A percentile compares a stretch with the other conserved stretches of the same genome.
These are phyloP conservation scores for Pammene fasciana DNA, from an alignment of 2,888 invertebrate genomes.

Conservation along the genomic window DNA sequence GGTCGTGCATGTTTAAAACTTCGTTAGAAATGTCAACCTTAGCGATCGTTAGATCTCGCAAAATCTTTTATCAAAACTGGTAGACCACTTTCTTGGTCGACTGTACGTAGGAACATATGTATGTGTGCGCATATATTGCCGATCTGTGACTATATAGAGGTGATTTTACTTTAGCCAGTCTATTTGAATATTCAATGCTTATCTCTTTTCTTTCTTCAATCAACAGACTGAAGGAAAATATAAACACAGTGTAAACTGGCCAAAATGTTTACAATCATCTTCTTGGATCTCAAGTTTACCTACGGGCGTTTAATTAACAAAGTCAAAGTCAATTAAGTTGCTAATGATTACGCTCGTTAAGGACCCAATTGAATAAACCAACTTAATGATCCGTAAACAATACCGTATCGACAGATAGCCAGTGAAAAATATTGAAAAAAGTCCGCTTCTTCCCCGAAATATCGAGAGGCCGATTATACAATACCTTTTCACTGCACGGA, in stretches of 20 bases:
- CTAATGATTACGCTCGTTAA: slow-evolving; percentile 31
- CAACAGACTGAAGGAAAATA: neutral
- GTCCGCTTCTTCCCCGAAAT: neutral
- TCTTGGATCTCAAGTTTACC: neutral
- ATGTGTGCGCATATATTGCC: too few species aligned
- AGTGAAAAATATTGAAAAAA: slow-evolving; percentile 9
- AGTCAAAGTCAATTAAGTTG: slow-evolving; percentile 15
- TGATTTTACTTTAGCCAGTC: too few species aligned
- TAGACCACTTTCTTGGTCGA: too few species aligned
- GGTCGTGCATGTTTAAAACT: too few species aligned
- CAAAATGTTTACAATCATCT: neutral
- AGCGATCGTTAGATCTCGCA: too few species aligned
- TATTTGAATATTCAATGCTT: too few species aligned
- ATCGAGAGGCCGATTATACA: neutral
- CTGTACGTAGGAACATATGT: too few species aligned
- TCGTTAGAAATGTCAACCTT: too few species aligned
- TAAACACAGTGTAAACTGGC: neutral
- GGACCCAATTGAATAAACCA: slow-evolving; percentile 19
- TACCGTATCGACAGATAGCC: slow-evolving; percentile 5
- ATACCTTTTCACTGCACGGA: neutral
- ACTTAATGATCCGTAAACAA: slow-evolving; percentile 20
- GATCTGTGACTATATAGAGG: too few species aligned
- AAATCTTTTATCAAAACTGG: too few species aligned
- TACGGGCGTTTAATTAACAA: slow-evolving; percentile 10
- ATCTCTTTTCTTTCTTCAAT: too few species aligned